Base-by-base conservation (phyloP, 2,113 vertebrate genomes). In the Centropus unirufus region DNA sequence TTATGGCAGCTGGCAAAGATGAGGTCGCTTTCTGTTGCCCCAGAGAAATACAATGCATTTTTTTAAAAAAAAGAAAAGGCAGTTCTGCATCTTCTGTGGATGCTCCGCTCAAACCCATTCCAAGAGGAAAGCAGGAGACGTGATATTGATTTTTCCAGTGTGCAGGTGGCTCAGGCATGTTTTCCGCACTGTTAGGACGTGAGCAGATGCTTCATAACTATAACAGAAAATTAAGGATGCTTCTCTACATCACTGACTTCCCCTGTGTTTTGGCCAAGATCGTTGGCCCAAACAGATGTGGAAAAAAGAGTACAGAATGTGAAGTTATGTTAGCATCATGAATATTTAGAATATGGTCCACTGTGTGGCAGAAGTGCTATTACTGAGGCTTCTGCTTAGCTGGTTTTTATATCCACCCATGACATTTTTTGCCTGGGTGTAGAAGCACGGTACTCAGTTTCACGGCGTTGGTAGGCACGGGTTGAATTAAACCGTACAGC, bases 251-350 rank as follows among this genome's bases (percentile, higher is more conserved):
- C 93, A 14, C 72, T 44, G 57, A 63, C 83, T 96, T 94, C 66
- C 69, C 57, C 12, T 18, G 83, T 68, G 63, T 87, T 95, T 82
- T 87, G 93, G 92, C 93, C 92, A 79, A 81, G 89, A 94, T 69
- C 5, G 1, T 61, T 90, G 92, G 69, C 93, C 89, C 58, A 82
- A 52, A 55, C 93, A 93, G 89, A 95, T 94, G 63, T 92, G 87
- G 79, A 67, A 68, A 40, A 73, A 77, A 69, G 24, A 57, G 47
- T 61, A 21, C 39, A 19, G 67, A 89, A 62, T 83, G 49, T 18
- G 79, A 82, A 96, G 75, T 23, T 63, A 39, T 34, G 13, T 91
- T 72, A 55, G 67, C 67, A 64, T 92, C 70, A 36, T 81, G 78
- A 94, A 91, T 85, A 83, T 68, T 92, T 87, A 90, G 92, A 70